Conservation (phyloP, 2,113 vertebrate genomes). For the Sphyrna mokarran region DNA sequence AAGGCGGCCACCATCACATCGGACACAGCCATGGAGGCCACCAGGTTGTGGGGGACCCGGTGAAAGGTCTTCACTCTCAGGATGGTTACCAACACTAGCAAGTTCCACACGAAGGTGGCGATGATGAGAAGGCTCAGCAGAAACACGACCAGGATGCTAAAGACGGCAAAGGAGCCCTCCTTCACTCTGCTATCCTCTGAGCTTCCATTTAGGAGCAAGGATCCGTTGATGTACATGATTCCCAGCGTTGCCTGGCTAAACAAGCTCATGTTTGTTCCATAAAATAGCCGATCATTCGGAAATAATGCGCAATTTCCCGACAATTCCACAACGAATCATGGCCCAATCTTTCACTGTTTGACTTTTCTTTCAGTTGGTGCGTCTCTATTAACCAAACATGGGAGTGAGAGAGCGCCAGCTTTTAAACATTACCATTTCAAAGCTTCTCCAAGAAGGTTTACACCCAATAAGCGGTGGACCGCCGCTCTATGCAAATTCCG, state of each 20-base stretch:
- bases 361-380: neutral
- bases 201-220: neutral
- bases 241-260: neutral
- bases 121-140: constrained; percentile 42
- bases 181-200: neutral
- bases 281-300: neutral
- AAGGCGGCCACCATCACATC: constrained; percentile 45
- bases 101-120: constrained; percentile 47
- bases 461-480: neutral
- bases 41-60: constrained; percentile 44
- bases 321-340: neutral
- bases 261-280: neutral
- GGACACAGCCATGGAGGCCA: constrained; percentile 46
- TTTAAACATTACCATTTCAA: constrained; percentile 2
- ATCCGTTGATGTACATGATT: neutral
- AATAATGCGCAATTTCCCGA: neutral
- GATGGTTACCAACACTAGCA: constrained; percentile 46
- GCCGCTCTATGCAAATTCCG: neutral
- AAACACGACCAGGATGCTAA: constrained; percentile 40
- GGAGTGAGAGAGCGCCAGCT: neutral
- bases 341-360: neutral
- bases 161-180: constrained; percentile 33
- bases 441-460: neutral
- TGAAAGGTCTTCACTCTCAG: constrained; percentile 46
- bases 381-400: neutral